Evolutionary conservation across 2,113 vertebrate genomes (phyloP).

Genomic region (Zosterops japonicus): DNA sequence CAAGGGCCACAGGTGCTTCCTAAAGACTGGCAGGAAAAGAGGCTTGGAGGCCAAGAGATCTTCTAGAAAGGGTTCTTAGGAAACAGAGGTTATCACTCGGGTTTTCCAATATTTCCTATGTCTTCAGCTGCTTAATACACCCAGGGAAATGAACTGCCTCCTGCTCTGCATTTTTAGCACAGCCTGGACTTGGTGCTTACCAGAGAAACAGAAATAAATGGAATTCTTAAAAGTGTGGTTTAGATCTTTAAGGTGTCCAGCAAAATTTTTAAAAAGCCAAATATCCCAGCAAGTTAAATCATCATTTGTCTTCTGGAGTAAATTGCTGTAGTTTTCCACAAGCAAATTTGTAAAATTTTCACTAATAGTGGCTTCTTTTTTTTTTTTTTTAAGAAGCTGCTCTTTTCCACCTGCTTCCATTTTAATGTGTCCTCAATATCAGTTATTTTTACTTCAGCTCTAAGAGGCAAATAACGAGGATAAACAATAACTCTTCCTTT

Average conservation of each 20-base stretch:
- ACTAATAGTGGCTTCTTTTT: background rate
- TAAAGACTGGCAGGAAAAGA: background rate
- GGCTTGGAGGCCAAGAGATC: no score
- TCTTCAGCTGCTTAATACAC: background rate
- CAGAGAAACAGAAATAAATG: background rate
- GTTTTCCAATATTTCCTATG: background rate
- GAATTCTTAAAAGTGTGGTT: background rate
- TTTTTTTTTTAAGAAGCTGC: background rate
- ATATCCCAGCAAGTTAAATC: background rate
- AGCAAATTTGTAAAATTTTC: background rate
- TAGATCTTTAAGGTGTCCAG: background rate
- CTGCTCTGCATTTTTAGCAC: background rate
- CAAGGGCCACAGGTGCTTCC: background rate
- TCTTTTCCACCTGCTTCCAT: conserved; percentile 20
- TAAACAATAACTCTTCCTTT: conserved; percentile 15
- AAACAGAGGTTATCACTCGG: background rate
- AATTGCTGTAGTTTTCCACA: background rate
- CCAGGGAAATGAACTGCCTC: background rate
- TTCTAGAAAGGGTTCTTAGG: background rate
- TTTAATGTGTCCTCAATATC: conserved; percentile 40
- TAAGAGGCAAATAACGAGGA: conserved; percentile 10
- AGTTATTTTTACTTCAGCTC: conserved; percentile 24
- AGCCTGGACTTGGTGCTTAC: background rate
- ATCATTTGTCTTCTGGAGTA: background rate
- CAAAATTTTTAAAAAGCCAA: background rate